Base-by-base conservation (phyloP, 1,140 invertebrate genomes). In the Pygmarrhopalites habei region DNA sequence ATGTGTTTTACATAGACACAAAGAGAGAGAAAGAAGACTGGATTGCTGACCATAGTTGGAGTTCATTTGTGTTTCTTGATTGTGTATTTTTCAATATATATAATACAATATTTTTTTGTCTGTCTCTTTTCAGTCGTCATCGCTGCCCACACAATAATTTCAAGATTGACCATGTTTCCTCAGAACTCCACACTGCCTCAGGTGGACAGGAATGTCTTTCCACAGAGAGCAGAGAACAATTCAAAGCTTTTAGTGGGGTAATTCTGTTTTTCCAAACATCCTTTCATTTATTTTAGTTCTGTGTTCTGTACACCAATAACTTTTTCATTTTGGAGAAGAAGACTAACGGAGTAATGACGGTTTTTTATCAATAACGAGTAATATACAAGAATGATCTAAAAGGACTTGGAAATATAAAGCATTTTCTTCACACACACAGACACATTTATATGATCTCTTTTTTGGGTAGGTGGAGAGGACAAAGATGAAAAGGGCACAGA, bases 51-150 rank as follows among this genome's bases (percentile, higher is more conserved):
- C n/a, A n/a, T n/a, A n/a, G n/a, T n/a, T n/a, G n/a, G n/a, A n/a
- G n/a, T n/a, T n/a, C n/a, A n/a, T n/a, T n/a, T n/a, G n/a, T n/a
- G n/a, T n/a, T n/a, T n/a, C n/a, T n/a, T n/a, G n/a, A n/a, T n/a
- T n/a, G n/a, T n/a, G n/a, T n/a, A n/a, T n/a, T n/a, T n/a, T n/a
- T n/a, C n/a, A n/a, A n/a, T n/a, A n/a, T n/a, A n/a, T n/a, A n/a
- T n/a, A n/a, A n/a, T n/a, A n/a, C n/a, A n/a, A n/a, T n/a, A n/a
- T n/a, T n/a, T n/a, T n/a, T n/a, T 68, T 23, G 5, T 56, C 21
- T 67, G 69, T 71, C 61, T 66, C 64, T 56, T 79, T 77, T 0
- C 71, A 81, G 80, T 60, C 77, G 79, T 23, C 80, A 81, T 65
- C 74, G 74, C 44, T 81, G 80, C 71, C 73, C 75, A 4, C 78